phyloP scores from a whole-genome alignment of 2,113 vertebrate species.

The Rynchops niger region DNA sequence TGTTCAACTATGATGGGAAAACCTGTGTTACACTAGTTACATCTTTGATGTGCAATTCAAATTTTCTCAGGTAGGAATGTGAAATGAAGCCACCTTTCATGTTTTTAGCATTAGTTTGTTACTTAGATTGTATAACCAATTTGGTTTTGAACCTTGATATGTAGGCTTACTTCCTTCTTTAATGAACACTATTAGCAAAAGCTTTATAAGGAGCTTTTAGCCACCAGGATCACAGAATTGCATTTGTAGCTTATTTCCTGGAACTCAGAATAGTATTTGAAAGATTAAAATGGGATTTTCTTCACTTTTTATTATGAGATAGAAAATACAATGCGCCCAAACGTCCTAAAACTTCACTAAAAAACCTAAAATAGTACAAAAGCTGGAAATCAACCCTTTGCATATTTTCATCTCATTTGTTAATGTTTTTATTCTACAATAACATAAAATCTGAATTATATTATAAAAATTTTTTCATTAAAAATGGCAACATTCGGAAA shows the following conservation, averaged over 20 bases:
- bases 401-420: background rate
- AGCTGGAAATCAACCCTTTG: background rate
- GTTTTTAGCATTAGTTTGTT: background rate
- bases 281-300: background rate
- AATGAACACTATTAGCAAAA: constrained; percentile 9
- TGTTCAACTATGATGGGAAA: constrained; percentile 29
- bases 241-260: background rate
- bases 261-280: background rate
- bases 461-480: background rate
- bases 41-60: constrained; percentile 37
- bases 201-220: constrained; percentile 9
- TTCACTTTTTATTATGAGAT: background rate
- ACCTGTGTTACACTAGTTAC: constrained; percentile 47
- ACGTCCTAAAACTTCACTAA: background rate
- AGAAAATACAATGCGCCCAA: background rate
- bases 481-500: background rate
- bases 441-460: background rate
- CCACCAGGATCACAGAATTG: background rate
- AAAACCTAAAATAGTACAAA: background rate
- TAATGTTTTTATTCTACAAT: background rate
- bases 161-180: background rate
- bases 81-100: background rate
- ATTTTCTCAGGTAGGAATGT: background rate
- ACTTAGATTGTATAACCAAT: background rate
- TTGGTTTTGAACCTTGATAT: background rate